Base-by-base conservation (phyloP, 2,797 vertebrate genomes). In the Staurois parvus region DNA sequence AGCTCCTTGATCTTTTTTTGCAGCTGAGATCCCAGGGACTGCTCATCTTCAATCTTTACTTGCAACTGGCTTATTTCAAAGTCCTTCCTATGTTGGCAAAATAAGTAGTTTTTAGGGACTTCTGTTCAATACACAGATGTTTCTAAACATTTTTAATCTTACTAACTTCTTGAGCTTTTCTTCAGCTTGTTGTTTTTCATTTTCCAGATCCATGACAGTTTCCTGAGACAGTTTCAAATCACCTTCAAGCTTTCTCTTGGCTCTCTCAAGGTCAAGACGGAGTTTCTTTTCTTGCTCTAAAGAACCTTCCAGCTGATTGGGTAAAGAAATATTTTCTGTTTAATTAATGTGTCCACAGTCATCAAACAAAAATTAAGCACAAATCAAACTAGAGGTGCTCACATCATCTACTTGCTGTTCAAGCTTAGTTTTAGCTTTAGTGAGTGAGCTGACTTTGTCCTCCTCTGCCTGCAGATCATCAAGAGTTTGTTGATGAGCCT, bases 241-340 rank as follows among this genome's bases (percentile, higher is more conserved):
- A 74, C 95, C 96, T 84, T 97, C 95, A 45, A 98, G 92, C 88
- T 96, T 97, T 84, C 96, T 95, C 88, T 96, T 97, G 68, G 91
- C 91, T 91, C 94, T 90, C 89, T 97, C 95, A 66, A 97, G 94
- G 86, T 97, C 96, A 90, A 96, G 89, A 1, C 94, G 93, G 0
- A 95, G 90, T 91, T 96, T 97, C 91, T 93, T 97, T 85, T 97
- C 96, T 87, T 97, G 95, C 87, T 97, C 96, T 32, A 97, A 89
- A 69, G 95, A 95, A 32, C 91, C 95, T 93, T 98, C 96, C 89
- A 96, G 90, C 96, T 98, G 75, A 56, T 59, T 59, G 52, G 19
- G 3, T 13, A 59, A 13, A 59, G 1, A 3, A 45, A 1, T 9
- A 0, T n/a, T 9, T 59, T 59, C 12, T 87, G 85, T n/a, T n/a